Percentiles rank a stretch among this genome's conserved stretches.
Conservation (phyloP, 2,113 vertebrate genomes). For the Cardinalis cardinalis region DNA sequence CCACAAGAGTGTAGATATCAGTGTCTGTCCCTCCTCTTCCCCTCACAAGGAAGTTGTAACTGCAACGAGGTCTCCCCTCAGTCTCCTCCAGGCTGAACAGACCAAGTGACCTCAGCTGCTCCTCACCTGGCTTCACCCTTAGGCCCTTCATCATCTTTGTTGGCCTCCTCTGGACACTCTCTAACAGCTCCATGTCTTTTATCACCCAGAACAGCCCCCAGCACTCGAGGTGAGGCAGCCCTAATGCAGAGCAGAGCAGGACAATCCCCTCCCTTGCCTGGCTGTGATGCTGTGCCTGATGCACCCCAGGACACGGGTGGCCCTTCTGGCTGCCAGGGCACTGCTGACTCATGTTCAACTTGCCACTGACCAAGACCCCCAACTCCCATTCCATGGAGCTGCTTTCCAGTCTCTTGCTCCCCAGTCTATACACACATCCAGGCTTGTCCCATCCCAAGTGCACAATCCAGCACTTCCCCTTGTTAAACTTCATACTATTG, state of each 20-base stretch:
- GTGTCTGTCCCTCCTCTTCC: not conserved
- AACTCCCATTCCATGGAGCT: not conserved
- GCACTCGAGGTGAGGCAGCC: rapidly evolving
- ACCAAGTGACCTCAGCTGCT: not conserved
- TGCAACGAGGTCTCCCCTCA: not conserved
- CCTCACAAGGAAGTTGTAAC: not conserved
- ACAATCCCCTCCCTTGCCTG: rapidly evolving
- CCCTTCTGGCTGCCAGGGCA: not conserved
- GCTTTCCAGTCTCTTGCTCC: not conserved
- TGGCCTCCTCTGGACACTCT: not conserved
- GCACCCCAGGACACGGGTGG: rapidly evolving
- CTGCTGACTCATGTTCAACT: rapidly evolving
- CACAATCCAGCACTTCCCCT: not conserved
- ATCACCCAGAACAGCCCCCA: not conserved
- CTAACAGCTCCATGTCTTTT: rapidly evolving
- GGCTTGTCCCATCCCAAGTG: not conserved
- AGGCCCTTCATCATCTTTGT: not conserved
- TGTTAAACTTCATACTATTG: not conserved
- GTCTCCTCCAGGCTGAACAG: not conserved
- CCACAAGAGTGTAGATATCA: not conserved
- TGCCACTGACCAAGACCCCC: rapidly evolving
- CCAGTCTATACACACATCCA: not conserved
- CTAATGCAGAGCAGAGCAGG: rapidly evolving
- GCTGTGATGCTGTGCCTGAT: not conserved
- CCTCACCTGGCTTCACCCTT: rapidly evolving